Conservation (phyloP, 2,113 vertebrate species). For the Tachysurus vachellii region DNA sequence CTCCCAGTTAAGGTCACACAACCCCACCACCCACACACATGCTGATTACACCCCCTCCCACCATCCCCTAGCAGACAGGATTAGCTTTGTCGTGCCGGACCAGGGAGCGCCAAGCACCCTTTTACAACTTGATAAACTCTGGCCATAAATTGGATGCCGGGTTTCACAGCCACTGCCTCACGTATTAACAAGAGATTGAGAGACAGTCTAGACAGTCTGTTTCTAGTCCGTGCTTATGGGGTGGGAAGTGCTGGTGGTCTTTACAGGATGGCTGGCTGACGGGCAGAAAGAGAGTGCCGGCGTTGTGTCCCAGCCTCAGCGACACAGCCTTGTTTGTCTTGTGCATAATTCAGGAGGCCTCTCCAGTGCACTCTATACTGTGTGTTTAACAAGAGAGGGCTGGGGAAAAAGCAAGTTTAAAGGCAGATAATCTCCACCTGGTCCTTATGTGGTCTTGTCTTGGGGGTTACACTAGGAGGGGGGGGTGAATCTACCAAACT, state of each 20-base stretch:
- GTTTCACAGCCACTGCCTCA: conserved; percentile 46
- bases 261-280: conserved; percentile 23
- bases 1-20: not conserved
- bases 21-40: not conserved
- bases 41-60: conserved; percentile 14
- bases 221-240: not conserved
- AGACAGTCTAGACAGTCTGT: conserved; percentile 16
- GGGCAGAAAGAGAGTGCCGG: conserved; percentile 16
- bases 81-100: conserved; percentile 42
- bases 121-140: conserved; percentile 56
- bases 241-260: not conserved
- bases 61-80: conserved; percentile 40
- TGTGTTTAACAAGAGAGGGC: conserved; percentile 40
- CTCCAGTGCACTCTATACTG: conserved; percentile 32
- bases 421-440: conserved; percentile 46
- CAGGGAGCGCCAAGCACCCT: conserved; percentile 42
- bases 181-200: conserved; percentile 43
- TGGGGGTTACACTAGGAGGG: conserved; percentile 30
- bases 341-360: conserved; percentile 46
- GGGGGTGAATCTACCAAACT: not conserved
- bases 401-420: conserved; percentile 29
- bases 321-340: conserved; percentile 50
- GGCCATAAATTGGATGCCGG: conserved; percentile 42
- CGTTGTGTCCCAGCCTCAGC: conserved; percentile 36
- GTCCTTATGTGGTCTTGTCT: conserved; percentile 30